phyloP scores from a whole-genome alignment of 2,797 vertebrate species.

The Sebastes hubbsi region DNA sequence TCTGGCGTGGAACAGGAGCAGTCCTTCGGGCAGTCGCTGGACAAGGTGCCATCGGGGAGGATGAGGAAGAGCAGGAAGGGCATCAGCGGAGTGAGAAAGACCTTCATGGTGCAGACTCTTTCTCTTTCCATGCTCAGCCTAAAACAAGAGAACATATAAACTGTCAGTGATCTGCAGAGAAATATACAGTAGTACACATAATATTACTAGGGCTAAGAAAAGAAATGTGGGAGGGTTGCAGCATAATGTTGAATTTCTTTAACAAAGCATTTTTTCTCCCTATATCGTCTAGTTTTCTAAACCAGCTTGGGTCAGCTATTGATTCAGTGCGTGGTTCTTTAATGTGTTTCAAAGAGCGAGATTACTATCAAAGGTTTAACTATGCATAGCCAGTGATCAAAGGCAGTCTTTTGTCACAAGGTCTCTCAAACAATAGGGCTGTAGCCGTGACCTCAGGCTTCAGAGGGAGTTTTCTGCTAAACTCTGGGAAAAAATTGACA shows the following conservation, averaged over 20 bases:
- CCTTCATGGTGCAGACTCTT: slow-evolving; percentile 76
- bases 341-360: slow-evolving; percentile 34
- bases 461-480: slow-evolving; percentile 24
- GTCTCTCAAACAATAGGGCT: slow-evolving; percentile 53
- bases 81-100: slow-evolving; percentile 62
- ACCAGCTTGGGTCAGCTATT: slow-evolving; percentile 10
- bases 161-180: slow-evolving; percentile 21
- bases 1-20: slow-evolving; percentile 86
- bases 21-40: slow-evolving; percentile 82
- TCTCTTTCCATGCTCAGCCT: slow-evolving; percentile 66
- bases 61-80: slow-evolving; percentile 79
- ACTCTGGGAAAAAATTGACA: slow-evolving; percentile 20
- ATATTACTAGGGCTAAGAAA: not conserved
- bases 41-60: slow-evolving; percentile 44
- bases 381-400: slow-evolving; percentile 53
- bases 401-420: slow-evolving; percentile 52
- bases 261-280: not conserved
- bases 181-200: not conserved
- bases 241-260: not conserved
- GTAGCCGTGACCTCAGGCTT: slow-evolving; percentile 37
- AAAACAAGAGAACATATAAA: slow-evolving; percentile 58
- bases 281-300: not conserved
- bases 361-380: slow-evolving; percentile 54
- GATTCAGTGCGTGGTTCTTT: slow-evolving; percentile 28
- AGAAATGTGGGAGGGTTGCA: not conserved